Evolutionary conservation across 2,888 invertebrate genomes (phyloP).

Genomic region (Oscheius sp.): DNA sequence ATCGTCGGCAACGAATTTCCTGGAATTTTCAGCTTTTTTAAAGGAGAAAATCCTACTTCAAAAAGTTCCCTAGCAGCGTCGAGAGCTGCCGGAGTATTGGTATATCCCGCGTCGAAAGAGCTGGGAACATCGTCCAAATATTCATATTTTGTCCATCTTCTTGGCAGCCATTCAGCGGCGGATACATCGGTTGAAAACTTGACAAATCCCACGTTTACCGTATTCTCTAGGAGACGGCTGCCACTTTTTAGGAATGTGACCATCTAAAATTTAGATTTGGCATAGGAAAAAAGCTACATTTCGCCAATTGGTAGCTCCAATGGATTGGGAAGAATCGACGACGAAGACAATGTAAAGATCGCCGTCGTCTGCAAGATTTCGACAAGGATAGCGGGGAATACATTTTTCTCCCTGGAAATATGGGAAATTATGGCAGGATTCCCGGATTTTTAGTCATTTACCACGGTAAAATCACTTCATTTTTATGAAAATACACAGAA

Average conservation of each 20-base stretch:
- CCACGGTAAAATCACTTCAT: too few relatives aligned
- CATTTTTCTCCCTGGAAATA: constrained; percentile 1
- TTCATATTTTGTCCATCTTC: neutral
- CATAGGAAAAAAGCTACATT: neutral
- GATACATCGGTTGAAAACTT: neutral
- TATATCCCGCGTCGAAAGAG: neutral
- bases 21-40: neutral
- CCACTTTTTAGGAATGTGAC: too few relatives aligned
- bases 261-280: too few relatives aligned
- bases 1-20: neutral
- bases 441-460: too few relatives aligned
- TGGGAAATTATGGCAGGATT: too few relatives aligned
- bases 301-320: neutral
- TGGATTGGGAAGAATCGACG: neutral
- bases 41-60: neutral
- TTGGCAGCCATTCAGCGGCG: neutral
- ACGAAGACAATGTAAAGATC: neutral
- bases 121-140: neutral
- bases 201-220: neutral
- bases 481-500: too few relatives aligned
- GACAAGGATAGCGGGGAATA: neutral
- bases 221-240: neutral
- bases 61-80: neutral
- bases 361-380: neutral
- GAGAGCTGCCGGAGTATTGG: neutral